phyloP scores from a whole-genome alignment of 2,888 invertebrate species.

The Ormyrus nitidulus region DNA sequence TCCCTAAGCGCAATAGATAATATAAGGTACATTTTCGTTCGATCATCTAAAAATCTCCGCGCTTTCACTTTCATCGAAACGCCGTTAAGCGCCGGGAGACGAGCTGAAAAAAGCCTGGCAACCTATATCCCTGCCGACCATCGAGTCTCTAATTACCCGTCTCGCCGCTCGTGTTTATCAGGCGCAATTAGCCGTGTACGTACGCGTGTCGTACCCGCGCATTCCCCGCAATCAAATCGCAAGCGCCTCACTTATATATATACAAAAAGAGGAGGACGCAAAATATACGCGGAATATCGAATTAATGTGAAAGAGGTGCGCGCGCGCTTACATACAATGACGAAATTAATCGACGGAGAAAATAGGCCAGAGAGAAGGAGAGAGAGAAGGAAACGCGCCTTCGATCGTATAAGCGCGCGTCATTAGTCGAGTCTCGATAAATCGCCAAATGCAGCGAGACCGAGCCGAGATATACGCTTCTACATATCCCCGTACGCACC shows the following conservation, averaged over 20 bases:
- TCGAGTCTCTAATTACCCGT: no score
- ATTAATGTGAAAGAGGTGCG: neutral
- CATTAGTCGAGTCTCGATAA: slow-evolving; percentile 10
- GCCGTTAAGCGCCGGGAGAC: slow-evolving; percentile 9
- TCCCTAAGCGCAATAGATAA: neutral
- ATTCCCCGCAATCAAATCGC: no score
- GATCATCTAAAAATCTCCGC: slow-evolving; percentile 22
- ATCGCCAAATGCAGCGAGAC: slow-evolving; percentile 29
- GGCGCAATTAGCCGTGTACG: no score
- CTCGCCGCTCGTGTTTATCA: no score
- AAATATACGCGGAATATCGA: no score
- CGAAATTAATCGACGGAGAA: slow-evolving; percentile 36
- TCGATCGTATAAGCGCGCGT: neutral
- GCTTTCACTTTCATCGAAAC: slow-evolving; percentile 49
- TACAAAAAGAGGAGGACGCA: no score
- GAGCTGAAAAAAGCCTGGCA: no score
- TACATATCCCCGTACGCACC: neutral
- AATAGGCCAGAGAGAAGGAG: slow-evolving; percentile 23
- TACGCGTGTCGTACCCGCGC: no score
- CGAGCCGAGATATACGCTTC: slow-evolving; percentile 2
- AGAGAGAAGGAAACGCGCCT: neutral
- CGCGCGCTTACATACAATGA: slow-evolving; percentile 5
- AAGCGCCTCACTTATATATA: no score
- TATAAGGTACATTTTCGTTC: slow-evolving; percentile 26
- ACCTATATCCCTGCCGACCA: no score